phyloP scores from a whole-genome alignment of 2,113 vertebrate species.

The Enhydra lutris region DNA sequence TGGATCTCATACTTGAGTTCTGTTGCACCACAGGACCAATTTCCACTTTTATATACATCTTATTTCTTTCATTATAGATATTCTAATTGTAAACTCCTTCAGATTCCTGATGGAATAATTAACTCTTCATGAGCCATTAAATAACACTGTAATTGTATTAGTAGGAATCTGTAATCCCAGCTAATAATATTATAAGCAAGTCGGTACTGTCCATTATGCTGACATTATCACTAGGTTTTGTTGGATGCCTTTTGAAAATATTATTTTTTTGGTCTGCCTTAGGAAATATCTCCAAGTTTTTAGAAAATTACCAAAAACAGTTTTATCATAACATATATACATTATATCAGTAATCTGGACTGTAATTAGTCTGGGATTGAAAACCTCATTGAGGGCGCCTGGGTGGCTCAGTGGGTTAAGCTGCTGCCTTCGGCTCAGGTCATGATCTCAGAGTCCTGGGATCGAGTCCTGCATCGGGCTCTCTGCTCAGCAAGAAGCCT shows the following conservation, averaged over 20 bases:
- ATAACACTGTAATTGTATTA: neutral
- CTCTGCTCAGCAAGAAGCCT: too few species aligned
- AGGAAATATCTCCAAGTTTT: neutral
- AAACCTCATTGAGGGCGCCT: neutral
- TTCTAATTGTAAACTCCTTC: neutral
- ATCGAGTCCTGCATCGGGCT: too few species aligned
- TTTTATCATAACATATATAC: neutral
- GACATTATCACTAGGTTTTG: neutral
- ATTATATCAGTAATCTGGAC: slow-evolving; percentile 4
- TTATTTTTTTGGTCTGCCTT: neutral
- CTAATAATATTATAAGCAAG: neutral
- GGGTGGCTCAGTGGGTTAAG: too few species aligned
- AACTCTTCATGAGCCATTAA: neutral
- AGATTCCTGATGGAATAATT: neutral
- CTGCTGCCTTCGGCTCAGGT: too few species aligned
- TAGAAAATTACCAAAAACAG: neutral
- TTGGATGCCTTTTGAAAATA: slow-evolving; percentile 13
- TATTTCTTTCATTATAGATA: neutral
- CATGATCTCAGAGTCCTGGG: too few species aligned
- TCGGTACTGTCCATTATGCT: neutral
- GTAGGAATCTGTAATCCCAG: neutral
- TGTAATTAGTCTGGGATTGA: neutral
- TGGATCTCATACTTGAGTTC: neutral
- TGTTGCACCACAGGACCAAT: neutral
- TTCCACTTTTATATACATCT: neutral